Percentiles rank a stretch among this genome's conserved stretches.
phyloP scores from a whole-genome alignment of 2,797 vertebrate species.

The Cottoperca gobio region DNA sequence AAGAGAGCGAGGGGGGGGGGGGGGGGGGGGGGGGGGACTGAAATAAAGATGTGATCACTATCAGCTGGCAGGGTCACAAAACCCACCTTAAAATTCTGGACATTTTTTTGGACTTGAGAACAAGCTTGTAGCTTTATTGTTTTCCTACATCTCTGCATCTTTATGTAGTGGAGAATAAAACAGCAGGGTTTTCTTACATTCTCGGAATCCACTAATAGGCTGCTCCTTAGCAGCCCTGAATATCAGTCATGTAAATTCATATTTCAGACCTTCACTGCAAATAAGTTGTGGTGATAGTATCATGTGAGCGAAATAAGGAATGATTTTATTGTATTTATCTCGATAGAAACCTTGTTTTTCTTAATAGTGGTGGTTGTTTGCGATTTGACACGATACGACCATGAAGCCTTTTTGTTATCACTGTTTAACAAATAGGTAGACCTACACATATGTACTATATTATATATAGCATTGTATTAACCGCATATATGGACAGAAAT shows the following conservation, averaged over 20 bases:
- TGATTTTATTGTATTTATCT: neutral
- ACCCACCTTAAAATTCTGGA: conserved; percentile 43
- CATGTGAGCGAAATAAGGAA: neutral
- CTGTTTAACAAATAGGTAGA: neutral
- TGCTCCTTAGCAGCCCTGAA: neutral
- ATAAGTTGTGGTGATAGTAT: neutral
- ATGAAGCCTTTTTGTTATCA: neutral
- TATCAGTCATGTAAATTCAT: neutral
- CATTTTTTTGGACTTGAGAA: conserved; percentile 21
- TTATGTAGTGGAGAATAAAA: no score
- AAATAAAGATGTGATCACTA: conserved; percentile 80
- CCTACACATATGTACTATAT: neutral
- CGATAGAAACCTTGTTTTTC: neutral
- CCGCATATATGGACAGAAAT: neutral
- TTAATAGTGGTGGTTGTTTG: no score
- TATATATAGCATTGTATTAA: neutral
- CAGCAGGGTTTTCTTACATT: neutral
- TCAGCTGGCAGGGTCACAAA: conserved; percentile 85
- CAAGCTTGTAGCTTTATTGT: neutral
- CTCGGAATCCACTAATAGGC: neutral
- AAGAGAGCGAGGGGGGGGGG: conserved; percentile 3
- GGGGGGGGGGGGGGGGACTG: conserved; percentile 35
- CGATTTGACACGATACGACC: neutral
- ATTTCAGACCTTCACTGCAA: neutral
- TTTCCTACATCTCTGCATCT: neutral